Percentiles rank a stretch among this genome's conserved stretches.
phyloP scores from a whole-genome alignment of 2,888 invertebrate genomes.

The Euproctis similis region DNA sequence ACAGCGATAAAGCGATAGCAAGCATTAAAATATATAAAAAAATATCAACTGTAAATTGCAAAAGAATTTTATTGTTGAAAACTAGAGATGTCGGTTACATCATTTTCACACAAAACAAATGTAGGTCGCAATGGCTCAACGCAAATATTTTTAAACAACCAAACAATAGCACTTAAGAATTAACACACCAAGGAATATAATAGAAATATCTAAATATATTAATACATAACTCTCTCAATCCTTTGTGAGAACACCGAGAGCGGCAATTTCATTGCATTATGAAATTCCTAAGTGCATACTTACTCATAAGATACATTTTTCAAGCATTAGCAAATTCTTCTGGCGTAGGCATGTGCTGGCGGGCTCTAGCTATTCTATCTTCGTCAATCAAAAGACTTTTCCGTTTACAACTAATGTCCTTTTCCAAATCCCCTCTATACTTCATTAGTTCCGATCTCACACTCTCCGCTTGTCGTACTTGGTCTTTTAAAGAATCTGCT shows the following conservation, averaged over 20 bases:
- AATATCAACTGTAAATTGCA: neutral
- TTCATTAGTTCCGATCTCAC: conserved; percentile 71
- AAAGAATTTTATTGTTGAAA: neutral
- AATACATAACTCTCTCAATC: neutral
- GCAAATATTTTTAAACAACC: conserved; percentile 2
- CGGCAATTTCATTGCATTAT: neutral
- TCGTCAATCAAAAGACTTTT: conserved; percentile 81
- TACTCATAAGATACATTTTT: no score
- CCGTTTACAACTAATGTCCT: conserved; percentile 82
- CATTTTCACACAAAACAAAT: conserved; percentile 8
- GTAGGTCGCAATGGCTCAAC: conserved; percentile 5
- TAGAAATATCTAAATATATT: neutral
- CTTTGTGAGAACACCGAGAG: neutral
- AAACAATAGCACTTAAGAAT: conserved; percentile 5
- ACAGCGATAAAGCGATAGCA: no score
- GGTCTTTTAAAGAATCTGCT: conserved; percentile 67
- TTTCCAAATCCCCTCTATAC: conserved; percentile 79
- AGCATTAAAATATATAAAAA: no score
- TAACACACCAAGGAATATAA: conserved; percentile 1
- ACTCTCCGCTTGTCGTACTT: conserved; percentile 79
- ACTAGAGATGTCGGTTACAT: conserved; percentile 2
- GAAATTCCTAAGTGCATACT: neutral
- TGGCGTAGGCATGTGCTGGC: conserved; percentile 82
- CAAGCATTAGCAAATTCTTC: conserved; percentile 70
- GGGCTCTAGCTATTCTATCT: conserved; percentile 76